Percentiles rank a stretch among this genome's conserved stretches.
phyloP scores from a whole-genome alignment of 2,888 invertebrate genomes.

The Hypomecis atomaria region DNA sequence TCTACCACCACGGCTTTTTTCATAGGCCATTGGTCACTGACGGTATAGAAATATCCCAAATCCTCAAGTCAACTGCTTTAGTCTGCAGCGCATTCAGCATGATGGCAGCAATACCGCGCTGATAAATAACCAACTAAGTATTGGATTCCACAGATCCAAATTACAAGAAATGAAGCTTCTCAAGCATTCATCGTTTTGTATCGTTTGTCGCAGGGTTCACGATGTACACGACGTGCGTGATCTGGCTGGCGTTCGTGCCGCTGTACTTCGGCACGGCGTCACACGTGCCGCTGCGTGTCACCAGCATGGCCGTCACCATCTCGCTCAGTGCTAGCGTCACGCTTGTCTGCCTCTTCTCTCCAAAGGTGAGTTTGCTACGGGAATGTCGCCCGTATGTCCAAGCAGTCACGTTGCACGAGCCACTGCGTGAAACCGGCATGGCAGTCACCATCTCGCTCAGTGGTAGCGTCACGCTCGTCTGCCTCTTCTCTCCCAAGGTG shows the following conservation, averaged over 20 bases:
- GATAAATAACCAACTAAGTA: too few species aligned
- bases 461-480: constrained; percentile 96
- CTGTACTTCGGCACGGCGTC: constrained; percentile 98
- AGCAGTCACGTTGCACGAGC: too few species aligned
- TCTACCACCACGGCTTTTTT: too few species aligned
- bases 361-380: constrained; percentile 88
- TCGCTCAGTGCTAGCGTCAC: constrained; percentile 97
- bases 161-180: too few species aligned
- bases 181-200: neutral
- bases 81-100: too few species aligned
- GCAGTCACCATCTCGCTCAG: constrained; percentile 97
- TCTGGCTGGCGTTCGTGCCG: constrained; percentile 99
- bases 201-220: constrained; percentile 90
- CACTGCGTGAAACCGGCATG: too few species aligned
- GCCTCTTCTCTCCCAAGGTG: constrained; percentile 97
- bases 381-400: too few species aligned
- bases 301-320: constrained; percentile 98
- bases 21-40: too few species aligned
- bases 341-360: constrained; percentile 96
- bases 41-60: too few species aligned
- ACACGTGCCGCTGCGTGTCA: constrained; percentile 95
- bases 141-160: too few species aligned
- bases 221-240: constrained; percentile 99
- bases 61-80: too few species aligned
- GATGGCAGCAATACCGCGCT: too few species aligned